phyloP scores from a whole-genome alignment of 2,113 vertebrate genomes.

The Saimiri boliviensis region DNA sequence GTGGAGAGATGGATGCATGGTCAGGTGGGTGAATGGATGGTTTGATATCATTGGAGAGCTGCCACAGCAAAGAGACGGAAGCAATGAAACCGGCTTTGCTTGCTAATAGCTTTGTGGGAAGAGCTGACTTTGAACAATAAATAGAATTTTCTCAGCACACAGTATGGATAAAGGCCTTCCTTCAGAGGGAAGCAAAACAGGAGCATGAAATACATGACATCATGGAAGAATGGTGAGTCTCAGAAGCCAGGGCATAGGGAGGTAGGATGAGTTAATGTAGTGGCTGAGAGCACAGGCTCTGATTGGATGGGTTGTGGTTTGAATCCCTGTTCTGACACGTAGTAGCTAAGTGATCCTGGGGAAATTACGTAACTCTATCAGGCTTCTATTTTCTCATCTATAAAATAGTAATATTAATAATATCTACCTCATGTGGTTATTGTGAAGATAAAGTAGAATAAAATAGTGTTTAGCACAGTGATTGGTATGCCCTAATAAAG shows the following conservation, averaged over 20 bases:
- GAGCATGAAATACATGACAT: neutral
- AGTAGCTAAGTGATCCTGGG: neutral
- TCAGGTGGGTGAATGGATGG: neutral
- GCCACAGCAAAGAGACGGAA: neutral
- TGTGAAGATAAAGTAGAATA: neutral
- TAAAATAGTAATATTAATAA: neutral
- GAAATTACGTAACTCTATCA: neutral
- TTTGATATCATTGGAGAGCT: neutral
- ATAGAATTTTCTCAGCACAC: neutral
- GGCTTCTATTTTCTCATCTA: slow-evolving; percentile 13
- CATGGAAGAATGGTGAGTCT: neutral
- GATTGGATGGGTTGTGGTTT: neutral
- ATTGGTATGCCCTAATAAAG: neutral
- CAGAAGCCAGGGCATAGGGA: neutral
- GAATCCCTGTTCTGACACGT: neutral
- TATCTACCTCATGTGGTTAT: neutral
- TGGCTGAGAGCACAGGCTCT: neutral
- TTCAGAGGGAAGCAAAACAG: neutral
- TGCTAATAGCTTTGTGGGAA: neutral
- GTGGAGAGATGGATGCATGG: neutral
- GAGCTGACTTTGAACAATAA: neutral
- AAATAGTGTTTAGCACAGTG: neutral
- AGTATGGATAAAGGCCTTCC: neutral
- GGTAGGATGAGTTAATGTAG: neutral
- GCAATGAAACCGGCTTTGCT: neutral